A percentile compares a stretch with the other conserved stretches of the same genome.
phyloP scores from a whole-genome alignment of 2,797 vertebrate species.

The Enteromius viviparus region DNA sequence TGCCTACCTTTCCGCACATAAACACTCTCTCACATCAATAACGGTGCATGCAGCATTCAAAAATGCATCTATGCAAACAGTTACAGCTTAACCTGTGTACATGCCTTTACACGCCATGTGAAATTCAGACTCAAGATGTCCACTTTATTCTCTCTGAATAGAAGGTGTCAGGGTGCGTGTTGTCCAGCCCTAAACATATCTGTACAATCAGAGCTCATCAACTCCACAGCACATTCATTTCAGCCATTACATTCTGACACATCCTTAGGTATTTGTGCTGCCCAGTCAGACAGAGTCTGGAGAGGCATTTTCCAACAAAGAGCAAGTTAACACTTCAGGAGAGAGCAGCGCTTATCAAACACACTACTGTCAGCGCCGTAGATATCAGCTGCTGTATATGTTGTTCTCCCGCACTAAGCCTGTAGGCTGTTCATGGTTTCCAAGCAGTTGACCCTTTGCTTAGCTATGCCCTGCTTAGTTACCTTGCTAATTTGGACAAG shows the following conservation, averaged over 20 bases:
- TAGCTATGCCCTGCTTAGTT: slow-evolving; percentile 2
- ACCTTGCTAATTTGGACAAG: not conserved
- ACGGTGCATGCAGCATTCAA: slow-evolving; percentile 4
- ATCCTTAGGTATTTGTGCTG: slow-evolving; percentile 34
- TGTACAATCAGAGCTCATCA: slow-evolving; percentile 42
- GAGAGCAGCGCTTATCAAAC: slow-evolving; percentile 32
- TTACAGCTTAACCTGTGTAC: not conserved
- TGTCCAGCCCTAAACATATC: slow-evolving; percentile 39
- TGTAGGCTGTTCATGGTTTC: slow-evolving; percentile 1
- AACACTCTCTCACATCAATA: not conserved
- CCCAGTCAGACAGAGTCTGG: slow-evolving; percentile 24
- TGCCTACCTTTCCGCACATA: slow-evolving; percentile 53
- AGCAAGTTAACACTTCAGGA: slow-evolving; percentile 30
- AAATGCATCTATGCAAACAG: not conserved
- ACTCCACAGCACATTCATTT: slow-evolving; percentile 27
- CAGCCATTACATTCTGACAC: slow-evolving; percentile 55
- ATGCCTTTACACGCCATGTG: not conserved
- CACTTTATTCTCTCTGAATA: slow-evolving; percentile 36
- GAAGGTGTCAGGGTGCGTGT: slow-evolving; percentile 37
- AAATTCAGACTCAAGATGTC: slow-evolving; percentile 28
- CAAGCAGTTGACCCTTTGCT: not conserved
- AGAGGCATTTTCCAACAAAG: slow-evolving; percentile 20
- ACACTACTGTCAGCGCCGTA: slow-evolving; percentile 36
- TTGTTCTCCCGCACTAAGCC: not conserved
- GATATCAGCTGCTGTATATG: slow-evolving; percentile 44